These are phyloP conservation scores for Cyrtorhinus lividipennis DNA, from an alignment of 1,140 invertebrate species.

Conservation along the genomic window DNA sequence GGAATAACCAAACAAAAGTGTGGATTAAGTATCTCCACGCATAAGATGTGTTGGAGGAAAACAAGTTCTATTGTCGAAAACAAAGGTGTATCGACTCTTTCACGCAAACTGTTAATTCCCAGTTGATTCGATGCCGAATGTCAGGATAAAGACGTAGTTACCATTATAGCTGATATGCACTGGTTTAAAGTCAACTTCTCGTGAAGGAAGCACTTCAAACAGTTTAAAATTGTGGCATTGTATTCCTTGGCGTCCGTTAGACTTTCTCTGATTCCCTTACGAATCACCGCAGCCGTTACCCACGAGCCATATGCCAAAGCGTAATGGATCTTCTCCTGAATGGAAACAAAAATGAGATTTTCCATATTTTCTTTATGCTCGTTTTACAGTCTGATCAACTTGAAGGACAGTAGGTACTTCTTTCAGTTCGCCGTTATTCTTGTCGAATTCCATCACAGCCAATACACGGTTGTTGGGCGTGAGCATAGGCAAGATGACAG, in stretches of 20 bases:
- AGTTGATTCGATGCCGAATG: too few species aligned
- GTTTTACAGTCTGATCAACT: too few species aligned
- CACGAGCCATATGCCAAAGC: neutral
- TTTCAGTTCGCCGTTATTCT: neutral
- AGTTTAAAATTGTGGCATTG: neutral
- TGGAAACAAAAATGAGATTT: too few species aligned
- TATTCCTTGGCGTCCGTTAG: neutral
- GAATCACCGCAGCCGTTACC: neutral
- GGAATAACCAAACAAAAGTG: too few species aligned
- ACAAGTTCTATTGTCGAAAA: too few species aligned
- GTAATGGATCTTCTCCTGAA: neutral
- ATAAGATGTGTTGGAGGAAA: too few species aligned
- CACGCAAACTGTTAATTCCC: too few species aligned
- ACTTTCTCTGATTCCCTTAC: neutral
- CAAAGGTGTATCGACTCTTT: too few species aligned
- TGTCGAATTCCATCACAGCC: constrained; percentile 2
- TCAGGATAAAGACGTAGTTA: too few species aligned
- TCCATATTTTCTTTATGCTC: too few species aligned
- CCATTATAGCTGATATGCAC: constrained; percentile 5
- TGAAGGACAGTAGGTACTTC: too few species aligned
- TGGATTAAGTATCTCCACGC: too few species aligned
- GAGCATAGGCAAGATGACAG: neutral
- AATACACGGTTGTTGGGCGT: neutral
- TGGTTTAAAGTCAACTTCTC: neutral
- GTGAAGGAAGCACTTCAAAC: neutral